These are phyloP conservation scores for Hirudinaria manillensis DNA, from an alignment of 2,888 invertebrate species.

Conservation along the genomic window DNA sequence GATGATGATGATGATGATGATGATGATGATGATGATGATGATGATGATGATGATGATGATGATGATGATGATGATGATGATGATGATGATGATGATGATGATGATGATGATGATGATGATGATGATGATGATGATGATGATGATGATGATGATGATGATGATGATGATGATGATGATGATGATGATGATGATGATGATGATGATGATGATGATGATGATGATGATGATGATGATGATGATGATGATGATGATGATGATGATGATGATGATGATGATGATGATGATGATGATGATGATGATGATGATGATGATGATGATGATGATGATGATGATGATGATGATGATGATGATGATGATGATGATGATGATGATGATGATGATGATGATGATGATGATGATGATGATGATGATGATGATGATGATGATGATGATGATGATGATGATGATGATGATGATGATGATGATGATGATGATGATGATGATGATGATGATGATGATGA, in stretches of 20 bases:
- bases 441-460: neutral
- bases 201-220: slow-evolving; percentile 28
- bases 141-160: slow-evolving; percentile 28
- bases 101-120: slow-evolving; percentile 29
- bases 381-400: slow-evolving; percentile 29
- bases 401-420: neutral
- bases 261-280: slow-evolving; percentile 27
- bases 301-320: slow-evolving; percentile 29
- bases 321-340: slow-evolving; percentile 26
- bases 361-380: slow-evolving; percentile 27
- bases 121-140: slow-evolving; percentile 26
- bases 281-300: slow-evolving; percentile 29
- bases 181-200: slow-evolving; percentile 29
- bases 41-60: slow-evolving; percentile 29
- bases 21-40: slow-evolving; percentile 27
- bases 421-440: slow-evolving; percentile 18
- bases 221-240: slow-evolving; percentile 27
- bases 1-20: slow-evolving; percentile 29
- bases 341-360: slow-evolving; percentile 28
- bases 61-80: slow-evolving; percentile 26
- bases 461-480: slow-evolving; percentile 7
- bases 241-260: slow-evolving; percentile 27
- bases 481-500: slow-evolving; percentile 29
- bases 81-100: slow-evolving; percentile 29
- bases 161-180: slow-evolving; percentile 26